Evolutionary conservation across 2,113 vertebrate species (phyloP).

Genomic region (Bujurquina vittata): DNA sequence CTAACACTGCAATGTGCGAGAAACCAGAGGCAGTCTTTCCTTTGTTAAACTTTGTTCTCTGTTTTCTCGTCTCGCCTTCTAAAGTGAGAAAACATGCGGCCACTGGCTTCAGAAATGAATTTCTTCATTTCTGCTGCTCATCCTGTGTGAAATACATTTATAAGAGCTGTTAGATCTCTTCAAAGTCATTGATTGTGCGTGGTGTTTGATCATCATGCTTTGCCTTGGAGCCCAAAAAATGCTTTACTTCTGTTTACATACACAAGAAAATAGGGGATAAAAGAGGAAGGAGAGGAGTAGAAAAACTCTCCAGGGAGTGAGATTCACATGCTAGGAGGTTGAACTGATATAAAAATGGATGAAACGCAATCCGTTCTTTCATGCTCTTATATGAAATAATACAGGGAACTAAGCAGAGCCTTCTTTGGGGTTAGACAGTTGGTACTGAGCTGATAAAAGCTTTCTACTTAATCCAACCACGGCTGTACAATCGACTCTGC

Average conservation of each 20-base stretch:
- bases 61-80: background rate
- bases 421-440: slow-evolving; percentile 16
- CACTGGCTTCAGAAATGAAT: slow-evolving; percentile 46
- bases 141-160: slow-evolving; percentile 48
- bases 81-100: slow-evolving; percentile 50
- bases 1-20: background rate
- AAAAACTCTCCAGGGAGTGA: slow-evolving; percentile 50
- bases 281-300: slow-evolving; percentile 53
- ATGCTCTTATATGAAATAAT: slow-evolving; percentile 25
- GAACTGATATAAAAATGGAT: slow-evolving; percentile 53
- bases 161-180: slow-evolving; percentile 50
- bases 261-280: slow-evolving; percentile 58
- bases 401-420: background rate
- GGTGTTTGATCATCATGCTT: slow-evolving; percentile 59
- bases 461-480: slow-evolving; percentile 2
- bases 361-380: slow-evolving; percentile 46
- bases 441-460: slow-evolving; percentile 3
- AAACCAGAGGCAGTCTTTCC: slow-evolving; percentile 13
- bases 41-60: slow-evolving; percentile 24
- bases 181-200: slow-evolving; percentile 54
- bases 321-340: slow-evolving; percentile 43
- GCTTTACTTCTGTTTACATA: slow-evolving; percentile 67
- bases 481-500: background rate
- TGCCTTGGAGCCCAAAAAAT: slow-evolving; percentile 52
- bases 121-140: slow-evolving; percentile 45